Percentiles rank a stretch among this genome's conserved stretches.
Evolutionary conservation across 2,113 vertebrate species (phyloP).

Genomic region (Telmatochromis bifrenatus): DNA sequence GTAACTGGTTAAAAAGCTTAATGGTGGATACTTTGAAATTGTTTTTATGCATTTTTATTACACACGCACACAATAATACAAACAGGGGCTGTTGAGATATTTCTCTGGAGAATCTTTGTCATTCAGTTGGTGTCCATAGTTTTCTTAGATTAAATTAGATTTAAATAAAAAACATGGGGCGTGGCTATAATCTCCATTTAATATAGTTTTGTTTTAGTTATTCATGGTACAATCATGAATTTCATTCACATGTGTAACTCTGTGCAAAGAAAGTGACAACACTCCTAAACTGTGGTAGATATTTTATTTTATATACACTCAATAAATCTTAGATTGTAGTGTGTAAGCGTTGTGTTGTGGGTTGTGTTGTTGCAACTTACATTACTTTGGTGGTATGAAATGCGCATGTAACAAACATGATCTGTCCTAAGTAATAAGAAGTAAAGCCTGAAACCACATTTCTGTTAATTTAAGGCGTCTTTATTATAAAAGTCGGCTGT

Average conservation of each 20-base stretch:
- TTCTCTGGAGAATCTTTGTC: not conserved
- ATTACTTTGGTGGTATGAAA: not conserved
- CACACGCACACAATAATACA: not conserved
- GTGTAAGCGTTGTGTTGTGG: not conserved
- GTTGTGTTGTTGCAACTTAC: not conserved
- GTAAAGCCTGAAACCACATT: not conserved
- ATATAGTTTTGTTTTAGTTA: not conserved
- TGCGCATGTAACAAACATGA: not conserved
- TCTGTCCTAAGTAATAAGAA: not conserved
- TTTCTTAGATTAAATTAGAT: not conserved
- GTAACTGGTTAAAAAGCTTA: not conserved
- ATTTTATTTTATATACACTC: not conserved
- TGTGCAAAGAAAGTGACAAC: not conserved
- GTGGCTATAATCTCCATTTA: not conserved
- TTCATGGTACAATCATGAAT: not conserved
- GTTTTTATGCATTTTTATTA: not conserved
- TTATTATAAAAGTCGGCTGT: not conserved
- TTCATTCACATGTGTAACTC: not conserved
- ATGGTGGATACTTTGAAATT: not conserved
- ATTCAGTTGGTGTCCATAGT: not conserved
- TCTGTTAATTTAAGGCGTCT: not conserved
- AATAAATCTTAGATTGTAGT: not conserved
- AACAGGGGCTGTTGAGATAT: not conserved
- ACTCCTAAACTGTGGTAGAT: not conserved
- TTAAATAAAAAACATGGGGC: not conserved